These are phyloP conservation scores for Acromyrmex echinatior DNA, from an alignment of 1,140 invertebrate genomes.

Conservation along the genomic window DNA sequence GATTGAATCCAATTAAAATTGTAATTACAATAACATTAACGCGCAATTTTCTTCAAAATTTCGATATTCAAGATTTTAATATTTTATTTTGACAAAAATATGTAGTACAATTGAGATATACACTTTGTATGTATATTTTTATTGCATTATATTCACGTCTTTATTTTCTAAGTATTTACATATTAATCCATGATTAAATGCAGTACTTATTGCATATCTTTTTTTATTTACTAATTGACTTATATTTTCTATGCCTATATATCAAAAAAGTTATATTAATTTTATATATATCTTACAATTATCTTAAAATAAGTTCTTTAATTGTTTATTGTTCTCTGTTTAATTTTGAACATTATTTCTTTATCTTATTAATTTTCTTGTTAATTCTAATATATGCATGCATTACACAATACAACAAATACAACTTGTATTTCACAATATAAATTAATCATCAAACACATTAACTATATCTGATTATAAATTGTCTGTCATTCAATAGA, in stretches of 20 bases:
- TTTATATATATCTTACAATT: neutral
- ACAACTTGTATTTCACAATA: neutral
- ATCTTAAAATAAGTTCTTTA: conserved; percentile 1
- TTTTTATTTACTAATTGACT: too few species aligned
- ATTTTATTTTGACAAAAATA: conserved; percentile 14
- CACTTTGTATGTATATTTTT: neutral
- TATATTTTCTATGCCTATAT: neutral
- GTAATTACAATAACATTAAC: conserved; percentile 33
- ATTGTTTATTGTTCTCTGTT: neutral
- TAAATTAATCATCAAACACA: conserved; percentile 3
- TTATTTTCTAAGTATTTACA: neutral
- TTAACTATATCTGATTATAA: conserved; percentile 38
- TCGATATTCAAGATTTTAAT: conserved; percentile 23
- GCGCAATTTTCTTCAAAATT: conserved; percentile 23
- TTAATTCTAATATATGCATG: conserved; percentile 9
- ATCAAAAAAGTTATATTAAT: neutral
- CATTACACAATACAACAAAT: conserved; percentile 12
- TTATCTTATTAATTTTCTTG: neutral
- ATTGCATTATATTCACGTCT: conserved; percentile 2
- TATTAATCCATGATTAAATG: neutral
- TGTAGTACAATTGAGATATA: neutral
- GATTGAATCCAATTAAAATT: conserved; percentile 52
- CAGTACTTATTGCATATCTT: neutral
- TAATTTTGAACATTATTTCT: neutral
- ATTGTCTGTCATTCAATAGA: conserved; percentile 14